These are phyloP conservation scores for Panthera leo DNA, from an alignment of 2,113 vertebrate genomes.

Conservation along the genomic window DNA sequence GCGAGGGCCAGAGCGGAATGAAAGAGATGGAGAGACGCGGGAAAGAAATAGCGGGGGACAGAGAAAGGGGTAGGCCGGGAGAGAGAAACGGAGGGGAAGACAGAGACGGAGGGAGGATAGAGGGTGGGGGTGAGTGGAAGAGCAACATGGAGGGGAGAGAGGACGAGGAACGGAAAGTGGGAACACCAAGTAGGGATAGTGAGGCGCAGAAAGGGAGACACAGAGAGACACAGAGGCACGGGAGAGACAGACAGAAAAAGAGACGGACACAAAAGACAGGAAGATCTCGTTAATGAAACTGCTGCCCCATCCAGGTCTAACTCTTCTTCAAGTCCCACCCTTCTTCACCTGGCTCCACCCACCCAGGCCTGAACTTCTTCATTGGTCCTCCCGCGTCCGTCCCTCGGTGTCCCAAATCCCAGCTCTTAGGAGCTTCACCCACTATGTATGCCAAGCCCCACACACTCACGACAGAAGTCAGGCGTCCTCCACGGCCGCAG, in stretches of 20 bases:
- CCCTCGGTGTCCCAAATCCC: not conserved
- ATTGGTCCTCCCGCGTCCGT: accelerated
- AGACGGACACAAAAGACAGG: not conserved
- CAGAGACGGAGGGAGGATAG: too few species aligned
- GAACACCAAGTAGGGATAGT: not conserved
- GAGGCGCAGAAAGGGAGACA: not conserved
- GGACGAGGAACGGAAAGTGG: not conserved
- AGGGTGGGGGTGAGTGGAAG: not conserved
- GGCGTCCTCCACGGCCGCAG: constrained; percentile 26
- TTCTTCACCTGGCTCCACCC: not conserved
- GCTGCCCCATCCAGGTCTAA: not conserved
- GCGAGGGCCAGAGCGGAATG: accelerated
- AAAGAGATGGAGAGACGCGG: not conserved
- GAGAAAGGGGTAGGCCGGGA: not conserved
- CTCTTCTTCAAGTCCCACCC: not conserved
- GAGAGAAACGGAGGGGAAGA: not conserved
- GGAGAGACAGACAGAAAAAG: not conserved
- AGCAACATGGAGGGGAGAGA: not conserved
- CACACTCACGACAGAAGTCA: constrained; percentile 17
- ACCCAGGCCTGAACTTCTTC: not conserved
- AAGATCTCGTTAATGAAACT: not conserved
- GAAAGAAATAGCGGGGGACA: not conserved
- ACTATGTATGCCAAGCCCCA: too few species aligned
- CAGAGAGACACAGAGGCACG: not conserved
- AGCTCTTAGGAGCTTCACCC: not conserved